Percentiles rank a stretch among this genome's conserved stretches.
Conservation (phyloP, 2,888 invertebrate genomes). For the Mythimna impura region DNA sequence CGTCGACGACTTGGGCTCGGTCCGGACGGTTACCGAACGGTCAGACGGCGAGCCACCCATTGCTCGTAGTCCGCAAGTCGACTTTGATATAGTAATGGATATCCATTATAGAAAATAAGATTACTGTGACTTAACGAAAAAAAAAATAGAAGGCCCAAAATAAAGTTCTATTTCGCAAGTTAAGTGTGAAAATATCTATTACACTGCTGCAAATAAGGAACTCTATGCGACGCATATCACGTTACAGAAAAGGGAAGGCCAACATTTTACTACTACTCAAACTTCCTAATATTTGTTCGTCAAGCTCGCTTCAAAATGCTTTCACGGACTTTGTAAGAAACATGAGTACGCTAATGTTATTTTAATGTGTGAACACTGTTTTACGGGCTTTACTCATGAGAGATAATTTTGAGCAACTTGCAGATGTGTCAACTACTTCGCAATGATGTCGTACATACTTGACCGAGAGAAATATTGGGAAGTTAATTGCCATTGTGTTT, state of each 20-base stretch:
- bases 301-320: slow-evolving; percentile 53
- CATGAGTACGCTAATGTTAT: slow-evolving; percentile 64
- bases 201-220: slow-evolving; percentile 27
- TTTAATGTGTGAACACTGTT: slow-evolving; percentile 65
- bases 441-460: background rate
- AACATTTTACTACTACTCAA: slow-evolving; percentile 40
- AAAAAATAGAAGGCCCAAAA: background rate
- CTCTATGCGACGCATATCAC: slow-evolving; percentile 19
- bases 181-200: slow-evolving; percentile 29
- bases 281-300: slow-evolving; percentile 58
- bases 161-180: background rate
- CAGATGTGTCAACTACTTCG: background rate
- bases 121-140: too few species aligned
- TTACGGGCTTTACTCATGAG: slow-evolving; percentile 33
- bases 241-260: slow-evolving; percentile 37
- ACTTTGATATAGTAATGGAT: too few species aligned
- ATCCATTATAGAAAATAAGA: too few species aligned
- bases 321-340: slow-evolving; percentile 60
- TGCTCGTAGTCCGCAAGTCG: too few species aligned
- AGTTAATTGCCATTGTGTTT: background rate
- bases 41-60: too few species aligned
- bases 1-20: too few species aligned
- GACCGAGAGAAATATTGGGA: background rate
- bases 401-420: slow-evolving; percentile 33
- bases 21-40: too few species aligned